Percentiles rank a stretch among this genome's conserved stretches.
These are phyloP conservation scores for Zosterops lateralis DNA, from an alignment of 2,113 vertebrate genomes.

Conservation along the genomic window DNA sequence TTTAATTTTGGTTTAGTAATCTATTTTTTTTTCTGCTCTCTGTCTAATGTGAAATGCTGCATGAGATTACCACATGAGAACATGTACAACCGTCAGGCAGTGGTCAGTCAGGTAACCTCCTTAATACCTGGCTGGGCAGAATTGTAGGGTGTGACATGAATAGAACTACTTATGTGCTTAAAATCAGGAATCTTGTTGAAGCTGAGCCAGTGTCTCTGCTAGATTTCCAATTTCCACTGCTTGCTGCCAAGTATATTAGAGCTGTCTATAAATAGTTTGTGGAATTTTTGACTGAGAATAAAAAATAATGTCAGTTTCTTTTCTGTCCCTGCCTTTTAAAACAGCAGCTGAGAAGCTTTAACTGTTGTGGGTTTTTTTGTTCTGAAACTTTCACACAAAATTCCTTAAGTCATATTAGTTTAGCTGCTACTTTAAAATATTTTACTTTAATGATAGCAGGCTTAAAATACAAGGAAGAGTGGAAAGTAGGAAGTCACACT, in stretches of 20 bases:
- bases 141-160: not conserved
- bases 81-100: not conserved
- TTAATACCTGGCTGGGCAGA: not conserved
- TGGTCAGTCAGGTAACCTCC: not conserved
- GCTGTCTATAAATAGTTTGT: slow-evolving; percentile 44
- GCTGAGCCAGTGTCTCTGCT: slow-evolving; percentile 16
- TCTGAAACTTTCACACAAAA: not conserved
- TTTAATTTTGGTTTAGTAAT: not conserved
- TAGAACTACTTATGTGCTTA: slow-evolving; percentile 27
- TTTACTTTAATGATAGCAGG: not conserved
- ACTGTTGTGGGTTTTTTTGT: not conserved
- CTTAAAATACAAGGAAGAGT: not conserved
- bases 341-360: not conserved
- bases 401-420: not conserved
- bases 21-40: rapidly evolving
- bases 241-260: slow-evolving; percentile 41
- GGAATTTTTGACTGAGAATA: slow-evolving; percentile 31
- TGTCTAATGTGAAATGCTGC: not conserved
- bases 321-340: not conserved
- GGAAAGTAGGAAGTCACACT: not conserved
- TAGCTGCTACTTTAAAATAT: not conserved
- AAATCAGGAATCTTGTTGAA: slow-evolving; percentile 43
- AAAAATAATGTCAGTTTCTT: not conserved
- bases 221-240: slow-evolving; percentile 39
- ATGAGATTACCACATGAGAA: not conserved